Evolutionary conservation across 2,113 vertebrate genomes (phyloP).

Genomic region (human): GRCh38 chr6:69359001-69359500

Average conservation of each 20-base stretch:
- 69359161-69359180: background rate
- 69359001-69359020: constrained; percentile 24
- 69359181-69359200: constrained; percentile 34
- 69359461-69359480: background rate
- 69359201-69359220: constrained; percentile 8
- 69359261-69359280: constrained; percentile 20
- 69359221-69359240: constrained; percentile 27
- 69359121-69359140: background rate
- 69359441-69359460: constrained; percentile 30
- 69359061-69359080: background rate
- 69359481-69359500: background rate
- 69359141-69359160: constrained; percentile 46
- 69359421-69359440: background rate
- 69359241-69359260: background rate
- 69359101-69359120: background rate
- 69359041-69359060: constrained; percentile 8
- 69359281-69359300: background rate
- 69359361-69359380: background rate
- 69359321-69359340: background rate
- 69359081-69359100: background rate
- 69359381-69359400: background rate
- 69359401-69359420: background rate
- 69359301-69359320: background rate
- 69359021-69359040: background rate
- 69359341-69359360: background rate